Conservation (phyloP, 2,113 vertebrate genomes). For the Craseonycteris thonglongyai region DNA sequence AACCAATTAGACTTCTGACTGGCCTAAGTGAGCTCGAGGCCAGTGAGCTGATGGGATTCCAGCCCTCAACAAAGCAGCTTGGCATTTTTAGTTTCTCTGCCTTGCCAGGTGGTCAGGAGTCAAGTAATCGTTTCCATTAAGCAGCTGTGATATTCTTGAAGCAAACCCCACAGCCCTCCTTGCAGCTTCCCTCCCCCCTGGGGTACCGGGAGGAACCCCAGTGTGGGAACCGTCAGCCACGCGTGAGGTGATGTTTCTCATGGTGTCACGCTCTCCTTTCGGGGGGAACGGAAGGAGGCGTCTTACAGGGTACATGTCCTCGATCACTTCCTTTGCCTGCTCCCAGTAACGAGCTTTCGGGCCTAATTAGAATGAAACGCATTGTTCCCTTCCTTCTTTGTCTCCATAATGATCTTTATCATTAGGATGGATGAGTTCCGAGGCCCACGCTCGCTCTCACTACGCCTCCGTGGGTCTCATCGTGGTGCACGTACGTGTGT, state of each 20-base stretch:
- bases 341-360: background rate
- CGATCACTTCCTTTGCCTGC: background rate
- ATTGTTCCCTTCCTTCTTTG: background rate
- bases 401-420: constrained; percentile 39
- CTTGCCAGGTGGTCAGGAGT: background rate
- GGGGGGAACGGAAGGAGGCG: background rate
- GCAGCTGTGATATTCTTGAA: background rate
- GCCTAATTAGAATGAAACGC: constrained; percentile 53
- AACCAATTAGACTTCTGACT: background rate
- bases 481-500: fast-evolving
- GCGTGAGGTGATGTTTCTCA: fast-evolving
- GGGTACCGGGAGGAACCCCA: background rate
- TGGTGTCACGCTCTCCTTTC: fast-evolving
- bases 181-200: background rate
- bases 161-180: background rate
- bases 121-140: background rate
- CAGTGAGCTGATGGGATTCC: background rate
- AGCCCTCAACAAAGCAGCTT: background rate
- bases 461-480: background rate
- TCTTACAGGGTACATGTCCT: background rate
- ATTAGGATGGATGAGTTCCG: constrained; percentile 26
- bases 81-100: background rate
- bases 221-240: background rate
- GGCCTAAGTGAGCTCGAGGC: too few species aligned
- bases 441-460: constrained; percentile 39